Conservation (phyloP, 2,888 invertebrate species). For the Subacronicta megacephala region DNA sequence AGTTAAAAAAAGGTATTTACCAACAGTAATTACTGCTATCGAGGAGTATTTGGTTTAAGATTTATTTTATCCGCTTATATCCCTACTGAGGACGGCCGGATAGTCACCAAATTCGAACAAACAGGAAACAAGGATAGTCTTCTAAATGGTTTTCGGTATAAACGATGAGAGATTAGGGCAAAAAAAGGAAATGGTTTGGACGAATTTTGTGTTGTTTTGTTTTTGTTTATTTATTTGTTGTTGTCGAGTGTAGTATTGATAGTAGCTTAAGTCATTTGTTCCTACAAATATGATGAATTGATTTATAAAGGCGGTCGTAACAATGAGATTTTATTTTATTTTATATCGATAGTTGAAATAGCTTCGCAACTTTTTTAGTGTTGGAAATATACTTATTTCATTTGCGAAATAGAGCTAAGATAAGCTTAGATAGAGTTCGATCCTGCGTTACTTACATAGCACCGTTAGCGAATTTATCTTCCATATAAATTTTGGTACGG, state of each 20-base stretch:
- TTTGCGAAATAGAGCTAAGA: too few relatives aligned
- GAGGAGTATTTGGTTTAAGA: slow-evolving; percentile 73
- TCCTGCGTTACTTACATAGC: too few relatives aligned
- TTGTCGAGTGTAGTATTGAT: not conserved
- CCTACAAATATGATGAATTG: too few relatives aligned
- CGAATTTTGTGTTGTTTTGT: slow-evolving; percentile 22
- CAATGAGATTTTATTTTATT: too few relatives aligned
- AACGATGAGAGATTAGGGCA: slow-evolving; percentile 50
- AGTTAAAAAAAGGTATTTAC: slow-evolving; percentile 55
- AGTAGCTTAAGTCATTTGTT: not conserved
- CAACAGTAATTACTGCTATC: slow-evolving; percentile 76
- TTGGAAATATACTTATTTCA: too few relatives aligned
- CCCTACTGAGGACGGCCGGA: slow-evolving; percentile 56
- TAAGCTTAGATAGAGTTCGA: too few relatives aligned
- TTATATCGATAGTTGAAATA: too few relatives aligned
- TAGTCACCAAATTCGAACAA: slow-evolving; percentile 49
- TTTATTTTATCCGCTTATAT: slow-evolving; percentile 80
- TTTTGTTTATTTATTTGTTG: slow-evolving; percentile 22
- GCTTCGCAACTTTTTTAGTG: too few relatives aligned
- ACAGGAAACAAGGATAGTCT: slow-evolving; percentile 61
- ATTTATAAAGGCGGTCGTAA: too few relatives aligned
- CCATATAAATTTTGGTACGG: too few relatives aligned
- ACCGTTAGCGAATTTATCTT: too few relatives aligned
- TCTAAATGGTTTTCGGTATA: slow-evolving; percentile 50
- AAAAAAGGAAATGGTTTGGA: slow-evolving; percentile 28